Evolutionary conservation across 1,140 invertebrate species (phyloP).

Genomic region (Babylonia areolata): DNA sequence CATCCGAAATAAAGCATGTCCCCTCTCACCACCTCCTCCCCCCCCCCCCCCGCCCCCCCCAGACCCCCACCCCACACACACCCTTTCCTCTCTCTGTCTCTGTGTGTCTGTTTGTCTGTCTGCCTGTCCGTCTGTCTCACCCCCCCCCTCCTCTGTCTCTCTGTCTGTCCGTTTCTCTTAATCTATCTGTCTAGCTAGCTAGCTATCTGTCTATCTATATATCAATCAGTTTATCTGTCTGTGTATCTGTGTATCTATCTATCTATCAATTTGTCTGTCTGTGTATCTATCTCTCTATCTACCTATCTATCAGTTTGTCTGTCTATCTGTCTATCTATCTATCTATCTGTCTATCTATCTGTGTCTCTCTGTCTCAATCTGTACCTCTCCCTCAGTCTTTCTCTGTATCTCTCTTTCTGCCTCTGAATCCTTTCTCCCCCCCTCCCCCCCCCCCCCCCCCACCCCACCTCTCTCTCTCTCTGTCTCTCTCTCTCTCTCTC

Average conservation of each 20-base stretch:
- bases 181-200: not conserved
- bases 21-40: not conserved
- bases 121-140: not conserved
- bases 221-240: too few relatives aligned
- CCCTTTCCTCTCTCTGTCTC: not conserved
- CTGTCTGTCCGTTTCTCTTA: not conserved
- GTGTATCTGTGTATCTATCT: too few relatives aligned
- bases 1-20: not conserved
- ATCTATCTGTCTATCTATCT: too few relatives aligned
- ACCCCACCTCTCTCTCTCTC: not conserved
- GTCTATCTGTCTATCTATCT: too few relatives aligned
- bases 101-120: not conserved
- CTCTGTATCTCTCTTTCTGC: not conserved
- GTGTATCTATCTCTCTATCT: too few relatives aligned
- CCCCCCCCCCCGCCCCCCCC: not conserved
- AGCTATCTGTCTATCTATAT: too few relatives aligned
- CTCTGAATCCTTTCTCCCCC: not conserved
- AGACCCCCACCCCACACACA: not conserved
- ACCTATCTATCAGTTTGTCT: too few relatives aligned
- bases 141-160: not conserved
- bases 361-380: too few relatives aligned
- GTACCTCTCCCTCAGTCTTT: not conserved
- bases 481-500: slow-evolving; percentile 1
- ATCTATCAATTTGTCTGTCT: too few relatives aligned
- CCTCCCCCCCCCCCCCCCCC: not conserved